Conservation (phyloP, 2,888 invertebrate species). For the Augiades crinisus region DNA sequence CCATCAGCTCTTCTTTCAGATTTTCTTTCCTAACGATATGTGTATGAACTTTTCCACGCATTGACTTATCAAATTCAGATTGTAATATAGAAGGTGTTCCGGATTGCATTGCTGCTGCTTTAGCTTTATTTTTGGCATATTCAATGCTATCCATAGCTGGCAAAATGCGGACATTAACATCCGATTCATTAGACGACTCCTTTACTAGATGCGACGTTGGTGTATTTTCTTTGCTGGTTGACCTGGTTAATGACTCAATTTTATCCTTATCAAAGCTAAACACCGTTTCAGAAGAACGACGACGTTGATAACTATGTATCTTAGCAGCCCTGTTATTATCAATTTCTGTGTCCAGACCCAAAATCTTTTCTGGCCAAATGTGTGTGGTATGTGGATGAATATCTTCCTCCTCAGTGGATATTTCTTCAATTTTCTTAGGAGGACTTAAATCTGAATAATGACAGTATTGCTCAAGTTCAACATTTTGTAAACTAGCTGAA, state of each 20-base stretch:
- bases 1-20: slow-evolving; percentile 83
- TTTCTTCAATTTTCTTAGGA: slow-evolving; percentile 64
- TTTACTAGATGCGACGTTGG: slow-evolving; percentile 62
- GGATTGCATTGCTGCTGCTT: slow-evolving; percentile 58
- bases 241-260: slow-evolving; percentile 86
- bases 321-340: slow-evolving; percentile 67
- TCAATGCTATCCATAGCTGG: slow-evolving; percentile 80
- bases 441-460: slow-evolving; percentile 62
- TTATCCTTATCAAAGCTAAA: slow-evolving; percentile 90
- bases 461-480: slow-evolving; percentile 84
- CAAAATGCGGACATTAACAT: slow-evolving; percentile 70
- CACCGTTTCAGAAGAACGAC: slow-evolving; percentile 87
- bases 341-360: slow-evolving; percentile 76
- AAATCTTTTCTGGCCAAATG: slow-evolving; percentile 81
- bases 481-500: slow-evolving; percentile 86
- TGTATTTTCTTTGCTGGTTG: slow-evolving; percentile 64
- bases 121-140: slow-evolving; percentile 80
- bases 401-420: slow-evolving; percentile 78
- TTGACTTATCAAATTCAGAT: slow-evolving; percentile 83
- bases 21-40: slow-evolving; percentile 76
- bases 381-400: slow-evolving; percentile 72
- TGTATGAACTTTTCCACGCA: slow-evolving; percentile 63
- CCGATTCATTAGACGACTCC: slow-evolving; percentile 77
- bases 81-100: slow-evolving; percentile 79
- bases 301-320: slow-evolving; percentile 78